Evolutionary conservation across 2,113 vertebrate genomes (phyloP).

Genomic region (Anguilla rostrata): DNA sequence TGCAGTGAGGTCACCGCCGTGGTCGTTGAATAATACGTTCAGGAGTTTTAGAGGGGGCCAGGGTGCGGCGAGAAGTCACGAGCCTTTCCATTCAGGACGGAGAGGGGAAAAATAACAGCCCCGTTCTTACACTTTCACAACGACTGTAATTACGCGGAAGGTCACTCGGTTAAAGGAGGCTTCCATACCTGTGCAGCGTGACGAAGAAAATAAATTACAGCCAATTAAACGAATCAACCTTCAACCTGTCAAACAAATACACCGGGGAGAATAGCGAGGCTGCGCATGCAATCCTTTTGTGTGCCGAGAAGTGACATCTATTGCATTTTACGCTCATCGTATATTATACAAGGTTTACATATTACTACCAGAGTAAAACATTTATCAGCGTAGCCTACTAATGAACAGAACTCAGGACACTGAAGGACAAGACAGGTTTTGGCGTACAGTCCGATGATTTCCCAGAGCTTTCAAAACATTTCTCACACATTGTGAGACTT

Average conservation of each 20-base stretch:
- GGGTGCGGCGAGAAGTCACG: neutral
- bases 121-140: constrained; percentile 25
- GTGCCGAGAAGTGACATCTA: neutral
- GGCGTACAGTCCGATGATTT: too few relatives aligned
- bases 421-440: too few relatives aligned
- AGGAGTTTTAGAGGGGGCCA: neutral
- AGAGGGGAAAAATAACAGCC: constrained; percentile 8
- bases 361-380: too few relatives aligned
- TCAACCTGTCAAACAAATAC: constrained; percentile 40
- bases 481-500: too few relatives aligned
- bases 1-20: too few relatives aligned
- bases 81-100: neutral
- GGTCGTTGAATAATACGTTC: neutral
- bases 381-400: too few relatives aligned
- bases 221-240: constrained; percentile 61
- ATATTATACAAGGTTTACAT: too few relatives aligned
- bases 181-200: constrained; percentile 45
- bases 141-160: constrained; percentile 61
- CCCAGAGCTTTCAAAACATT: too few relatives aligned
- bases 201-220: constrained; percentile 35
- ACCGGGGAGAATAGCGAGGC: neutral
- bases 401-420: too few relatives aligned
- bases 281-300: neutral
- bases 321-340: neutral
- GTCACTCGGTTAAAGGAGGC: constrained; percentile 59